phyloP scores from a whole-genome alignment of 2,888 invertebrate genomes.

The Beris morrisii region DNA sequence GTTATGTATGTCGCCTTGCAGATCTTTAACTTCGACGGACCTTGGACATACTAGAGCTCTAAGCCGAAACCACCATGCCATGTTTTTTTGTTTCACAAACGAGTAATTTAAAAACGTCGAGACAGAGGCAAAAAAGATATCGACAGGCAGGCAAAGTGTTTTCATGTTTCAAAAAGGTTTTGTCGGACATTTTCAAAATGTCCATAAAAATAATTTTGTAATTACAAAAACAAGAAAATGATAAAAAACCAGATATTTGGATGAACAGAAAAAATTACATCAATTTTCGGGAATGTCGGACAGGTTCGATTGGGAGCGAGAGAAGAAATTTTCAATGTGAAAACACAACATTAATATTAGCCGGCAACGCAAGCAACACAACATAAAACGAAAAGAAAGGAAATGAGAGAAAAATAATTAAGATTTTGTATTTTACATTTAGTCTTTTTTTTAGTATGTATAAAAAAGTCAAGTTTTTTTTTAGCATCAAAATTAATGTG shows the following conservation, averaged over 20 bases:
- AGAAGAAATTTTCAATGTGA: constrained; percentile 1
- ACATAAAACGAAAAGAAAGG: constrained; percentile 23
- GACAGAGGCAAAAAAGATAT: constrained; percentile 43
- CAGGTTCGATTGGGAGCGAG: constrained; percentile 4
- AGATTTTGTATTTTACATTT: too few species aligned
- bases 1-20: constrained; percentile 63
- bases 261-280: neutral
- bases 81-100: constrained; percentile 44
- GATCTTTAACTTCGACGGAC: constrained; percentile 58
- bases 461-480: too few species aligned
- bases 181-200: neutral
- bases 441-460: too few species aligned
- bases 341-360: constrained; percentile 29
- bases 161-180: constrained; percentile 38
- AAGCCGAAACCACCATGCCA: constrained; percentile 43
- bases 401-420: constrained; percentile 19
- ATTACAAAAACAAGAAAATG: constrained; percentile 1
- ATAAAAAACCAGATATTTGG: constrained; percentile 2
- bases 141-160: constrained; percentile 44
- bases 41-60: constrained; percentile 58
- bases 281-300: neutral
- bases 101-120: constrained; percentile 41
- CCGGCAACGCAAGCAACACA: constrained; percentile 25
- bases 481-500: too few species aligned
- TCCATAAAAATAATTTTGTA: neutral